Evolutionary conservation across 2,797 vertebrate genomes (phyloP).

Genomic region (Vireo griseus): DNA sequence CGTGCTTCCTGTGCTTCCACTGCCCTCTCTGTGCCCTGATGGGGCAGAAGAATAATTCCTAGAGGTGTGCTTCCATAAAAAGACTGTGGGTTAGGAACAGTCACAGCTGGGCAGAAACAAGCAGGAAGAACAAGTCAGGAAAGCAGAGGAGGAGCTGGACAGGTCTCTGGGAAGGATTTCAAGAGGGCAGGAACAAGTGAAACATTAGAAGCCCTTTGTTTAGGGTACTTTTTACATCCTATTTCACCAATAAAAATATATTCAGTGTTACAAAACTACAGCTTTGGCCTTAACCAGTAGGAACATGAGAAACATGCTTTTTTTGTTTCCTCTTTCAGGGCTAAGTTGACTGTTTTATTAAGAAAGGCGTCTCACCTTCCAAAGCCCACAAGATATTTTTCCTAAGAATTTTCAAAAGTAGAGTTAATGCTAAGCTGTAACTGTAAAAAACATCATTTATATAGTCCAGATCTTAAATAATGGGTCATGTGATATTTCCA

Average conservation of each 20-base stretch:
- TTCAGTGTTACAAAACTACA: neutral
- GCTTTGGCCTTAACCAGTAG: neutral
- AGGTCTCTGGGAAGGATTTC: neutral
- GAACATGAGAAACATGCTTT: neutral
- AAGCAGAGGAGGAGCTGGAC: neutral
- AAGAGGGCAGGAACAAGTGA: neutral
- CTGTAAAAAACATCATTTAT: neutral
- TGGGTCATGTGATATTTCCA: neutral
- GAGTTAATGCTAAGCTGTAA: neutral
- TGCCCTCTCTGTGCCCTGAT: neutral
- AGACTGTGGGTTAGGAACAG: neutral
- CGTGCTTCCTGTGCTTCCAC: neutral
- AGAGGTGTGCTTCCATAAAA: neutral
- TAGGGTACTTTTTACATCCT: neutral
- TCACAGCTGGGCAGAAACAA: neutral
- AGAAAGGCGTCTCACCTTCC: neutral
- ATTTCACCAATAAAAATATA: neutral
- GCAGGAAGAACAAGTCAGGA: neutral
- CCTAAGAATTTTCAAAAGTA: neutral
- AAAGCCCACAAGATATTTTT: neutral
- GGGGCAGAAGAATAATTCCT: neutral
- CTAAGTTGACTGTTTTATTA: neutral
- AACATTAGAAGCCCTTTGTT: neutral
- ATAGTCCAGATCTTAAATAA: neutral
- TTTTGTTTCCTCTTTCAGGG: neutral